Percentiles rank a stretch among this genome's conserved stretches.
phyloP scores from a whole-genome alignment of 1,140 invertebrate species.

The Trichonephila inaurata region DNA sequence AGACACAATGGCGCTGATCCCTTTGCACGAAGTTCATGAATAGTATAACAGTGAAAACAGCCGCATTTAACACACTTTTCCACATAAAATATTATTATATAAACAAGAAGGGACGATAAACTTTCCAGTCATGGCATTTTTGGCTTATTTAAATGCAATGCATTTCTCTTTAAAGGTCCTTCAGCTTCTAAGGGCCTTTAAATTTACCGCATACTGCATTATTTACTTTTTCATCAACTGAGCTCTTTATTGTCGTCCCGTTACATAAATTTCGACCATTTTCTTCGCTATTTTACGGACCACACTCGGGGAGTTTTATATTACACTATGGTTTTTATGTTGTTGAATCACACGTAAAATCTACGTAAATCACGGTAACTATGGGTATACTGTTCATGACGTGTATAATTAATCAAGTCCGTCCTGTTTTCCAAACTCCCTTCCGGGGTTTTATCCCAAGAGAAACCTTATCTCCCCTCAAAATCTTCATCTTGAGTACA shows the following conservation, averaged over 20 bases:
- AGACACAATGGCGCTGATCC: too few relatives aligned
- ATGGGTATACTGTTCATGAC: background rate
- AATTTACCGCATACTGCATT: background rate
- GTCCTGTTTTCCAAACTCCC: background rate
- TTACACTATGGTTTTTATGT: background rate
- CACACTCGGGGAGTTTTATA: background rate
- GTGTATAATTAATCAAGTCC: constrained; percentile 13
- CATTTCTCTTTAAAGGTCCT: background rate
- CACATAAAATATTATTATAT: background rate
- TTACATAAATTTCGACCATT: background rate
- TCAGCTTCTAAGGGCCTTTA: background rate
- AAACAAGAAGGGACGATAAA: background rate
- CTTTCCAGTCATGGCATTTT: background rate
- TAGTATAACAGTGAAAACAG: background rate
- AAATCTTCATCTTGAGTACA: constrained; percentile 18
- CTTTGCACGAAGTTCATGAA: background rate
- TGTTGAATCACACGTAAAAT: constrained; percentile 7
- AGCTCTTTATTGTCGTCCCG: background rate
- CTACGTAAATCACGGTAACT: background rate
- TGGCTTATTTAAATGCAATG: background rate
- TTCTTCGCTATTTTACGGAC: background rate
- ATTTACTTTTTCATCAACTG: background rate
- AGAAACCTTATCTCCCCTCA: background rate
- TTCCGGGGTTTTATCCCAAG: background rate
- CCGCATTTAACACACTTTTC: background rate